A percentile compares a stretch with the other conserved stretches of the same genome.
These are phyloP conservation scores for Tetramorium bicarinatum DNA, from an alignment of 2,888 invertebrate genomes.

Conservation along the genomic window DNA sequence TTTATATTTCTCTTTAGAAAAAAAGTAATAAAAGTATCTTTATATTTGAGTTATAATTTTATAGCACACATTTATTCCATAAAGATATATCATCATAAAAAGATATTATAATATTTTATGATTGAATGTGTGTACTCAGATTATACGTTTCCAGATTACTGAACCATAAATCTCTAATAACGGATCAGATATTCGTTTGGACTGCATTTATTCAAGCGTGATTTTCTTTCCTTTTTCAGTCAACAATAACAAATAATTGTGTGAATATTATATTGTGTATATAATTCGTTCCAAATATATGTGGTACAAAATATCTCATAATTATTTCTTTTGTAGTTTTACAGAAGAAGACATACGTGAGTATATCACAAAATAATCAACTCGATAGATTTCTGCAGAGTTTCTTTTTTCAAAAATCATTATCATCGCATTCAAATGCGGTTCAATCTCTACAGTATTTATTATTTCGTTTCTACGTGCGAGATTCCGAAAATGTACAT, in stretches of 20 bases:
- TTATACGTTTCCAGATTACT: conserved; percentile 40
- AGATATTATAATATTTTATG: conserved; percentile 10
- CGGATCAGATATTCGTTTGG: conserved; percentile 15
- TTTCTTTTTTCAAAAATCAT: not conserved
- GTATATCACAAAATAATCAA: not conserved
- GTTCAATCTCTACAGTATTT: not conserved
- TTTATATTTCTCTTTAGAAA: not conserved
- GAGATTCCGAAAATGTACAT: conserved; percentile 41
- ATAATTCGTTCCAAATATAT: conserved; percentile 1
- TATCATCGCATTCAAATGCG: not conserved
- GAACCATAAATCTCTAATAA: conserved; percentile 20
- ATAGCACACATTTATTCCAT: not conserved
- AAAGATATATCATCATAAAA: not conserved
- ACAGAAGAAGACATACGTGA: not conserved
- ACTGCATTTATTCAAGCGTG: conserved; percentile 15
- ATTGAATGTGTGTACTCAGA: not conserved
- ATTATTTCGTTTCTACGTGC: not conserved
- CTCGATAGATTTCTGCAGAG: not conserved
- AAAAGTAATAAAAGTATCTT: not conserved
- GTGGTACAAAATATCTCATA: not conserved
- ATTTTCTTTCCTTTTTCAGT: not conserved
- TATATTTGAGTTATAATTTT: not conserved
- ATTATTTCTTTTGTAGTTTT: not conserved
- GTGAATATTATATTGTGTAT: not conserved
- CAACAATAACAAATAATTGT: not conserved